Evolutionary conservation across 2,888 invertebrate species (phyloP).

Genomic region (Teleogryllus oceanicus): DNA sequence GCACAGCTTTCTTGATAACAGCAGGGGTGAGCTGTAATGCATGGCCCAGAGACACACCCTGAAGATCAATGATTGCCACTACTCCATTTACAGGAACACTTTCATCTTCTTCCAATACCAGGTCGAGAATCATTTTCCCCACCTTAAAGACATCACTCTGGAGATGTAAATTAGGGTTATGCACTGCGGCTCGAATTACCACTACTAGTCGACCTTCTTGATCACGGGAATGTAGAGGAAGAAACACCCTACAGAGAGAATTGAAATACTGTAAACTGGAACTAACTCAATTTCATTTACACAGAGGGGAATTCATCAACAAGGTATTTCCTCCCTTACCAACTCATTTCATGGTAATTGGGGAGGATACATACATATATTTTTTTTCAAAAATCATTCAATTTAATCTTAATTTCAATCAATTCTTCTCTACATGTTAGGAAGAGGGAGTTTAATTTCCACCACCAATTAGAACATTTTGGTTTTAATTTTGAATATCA

Average conservation of each 20-base stretch:
- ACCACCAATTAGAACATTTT: no score
- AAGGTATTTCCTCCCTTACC: no score
- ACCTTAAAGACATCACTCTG: constrained; percentile 60
- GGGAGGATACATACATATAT: no score
- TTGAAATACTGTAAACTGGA: no score
- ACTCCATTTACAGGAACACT: constrained; percentile 54
- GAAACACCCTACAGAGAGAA: constrained; percentile 49
- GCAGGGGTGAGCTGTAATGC: constrained; percentile 57
- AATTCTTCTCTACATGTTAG: no score
- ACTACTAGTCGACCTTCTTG: constrained; percentile 56
- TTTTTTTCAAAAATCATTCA: no score
- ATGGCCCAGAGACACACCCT: constrained; percentile 55
- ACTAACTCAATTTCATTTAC: no score
- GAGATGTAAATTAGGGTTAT: constrained; percentile 56
- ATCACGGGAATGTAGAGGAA: constrained; percentile 55
- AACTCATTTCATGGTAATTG: no score
- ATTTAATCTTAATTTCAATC: no score
- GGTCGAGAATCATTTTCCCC: constrained; percentile 61
- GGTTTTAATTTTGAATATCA: no score
- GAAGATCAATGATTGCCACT: constrained; percentile 60
- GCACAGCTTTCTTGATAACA: constrained; percentile 58
- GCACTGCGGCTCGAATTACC: constrained; percentile 57
- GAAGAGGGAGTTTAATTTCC: no score
- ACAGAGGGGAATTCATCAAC: no score
- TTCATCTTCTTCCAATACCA: constrained; percentile 54